Percentiles rank a stretch among this genome's conserved stretches.
Evolutionary conservation across 2,797 vertebrate genomes (phyloP).

Genomic region (Enteromius treurensis): DNA sequence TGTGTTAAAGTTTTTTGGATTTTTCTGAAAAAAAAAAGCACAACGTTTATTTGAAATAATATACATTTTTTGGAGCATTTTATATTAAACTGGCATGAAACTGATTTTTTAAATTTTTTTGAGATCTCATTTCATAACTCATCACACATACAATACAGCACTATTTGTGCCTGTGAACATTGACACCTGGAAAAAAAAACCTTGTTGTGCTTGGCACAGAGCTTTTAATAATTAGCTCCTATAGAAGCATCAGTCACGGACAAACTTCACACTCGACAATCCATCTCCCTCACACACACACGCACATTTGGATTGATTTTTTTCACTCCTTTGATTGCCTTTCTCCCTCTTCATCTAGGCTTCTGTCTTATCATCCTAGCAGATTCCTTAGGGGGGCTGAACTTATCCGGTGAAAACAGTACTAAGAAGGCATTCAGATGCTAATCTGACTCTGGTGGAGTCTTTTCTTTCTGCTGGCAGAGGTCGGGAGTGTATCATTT

Average conservation of each 20-base stretch:
- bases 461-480: constrained; percentile 33
- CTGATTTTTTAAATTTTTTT: too few relatives aligned
- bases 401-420: constrained; percentile 57
- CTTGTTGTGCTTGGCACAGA: not conserved
- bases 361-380: constrained; percentile 40
- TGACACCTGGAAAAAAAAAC: constrained; percentile 10
- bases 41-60: not conserved
- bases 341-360: constrained; percentile 41
- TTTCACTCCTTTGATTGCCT: constrained; percentile 34
- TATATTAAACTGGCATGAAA: not conserved
- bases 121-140: not conserved
- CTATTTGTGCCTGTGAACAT: constrained; percentile 6
- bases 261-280: constrained; percentile 14
- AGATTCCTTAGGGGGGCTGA: constrained; percentile 51
- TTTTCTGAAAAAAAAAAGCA: not conserved
- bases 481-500: constrained; percentile 55
- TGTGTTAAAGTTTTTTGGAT: not conserved
- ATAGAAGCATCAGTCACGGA: constrained; percentile 7
- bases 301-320: constrained; percentile 44
- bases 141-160: not conserved
- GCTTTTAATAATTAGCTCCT: constrained; percentile 35
- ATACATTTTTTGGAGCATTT: not conserved
- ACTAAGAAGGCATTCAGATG: constrained; percentile 59
- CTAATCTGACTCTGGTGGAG: constrained; percentile 60
- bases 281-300: constrained; percentile 10